Base-by-base conservation (phyloP, 2,888 invertebrate species). In the Endotricha flammealis region DNA sequence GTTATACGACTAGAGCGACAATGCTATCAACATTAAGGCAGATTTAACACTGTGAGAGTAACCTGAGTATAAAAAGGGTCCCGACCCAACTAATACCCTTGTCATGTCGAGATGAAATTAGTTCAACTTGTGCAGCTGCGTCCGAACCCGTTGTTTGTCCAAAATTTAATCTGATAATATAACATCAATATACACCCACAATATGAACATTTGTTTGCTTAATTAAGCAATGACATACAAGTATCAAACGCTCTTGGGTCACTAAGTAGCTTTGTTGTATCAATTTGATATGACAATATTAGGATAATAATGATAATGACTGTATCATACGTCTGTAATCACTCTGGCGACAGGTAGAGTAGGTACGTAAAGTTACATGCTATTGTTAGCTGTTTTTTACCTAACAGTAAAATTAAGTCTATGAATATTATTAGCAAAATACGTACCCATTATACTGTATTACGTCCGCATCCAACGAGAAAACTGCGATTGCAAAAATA, bases 41-140 rank as follows among this genome's bases (percentile, higher is more conserved):
- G 66, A 63, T 68, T 71, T 68, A 62, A 61, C 57, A 50, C 38
- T 48, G 46, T 51, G 48, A 51, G 53, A 59, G 64, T 67, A 71
- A 74, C 74, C 71, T 72, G 70, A 62, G 71, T 69, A 77, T 78
- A 81, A 82, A 81, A 82, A 82, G 77, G 75, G 73, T 66, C 68
- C 50, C 60, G 64, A 76, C 80, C 79, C 81, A 76, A 74, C 83
- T 82, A 82, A 83, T 82, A 81, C 82, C 82, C 83, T 75, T 82
- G 82, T 82, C 83, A 82, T 80, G 83, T 77, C 61, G 71, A 73
- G 77, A 77, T 81, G 78, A 83, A 83, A 83, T 82, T 82, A 82
- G 80, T 81, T 77, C 63, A 71, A 78, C 64, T 70, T 65, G 53
- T 77, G 75, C 83, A 82, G 81, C 83, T 82, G 83, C 69, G 79